A percentile compares a stretch with the other conserved stretches of the same genome.
phyloP scores from a whole-genome alignment of 2,888 invertebrate genomes.

The Stenodema calcarata region DNA sequence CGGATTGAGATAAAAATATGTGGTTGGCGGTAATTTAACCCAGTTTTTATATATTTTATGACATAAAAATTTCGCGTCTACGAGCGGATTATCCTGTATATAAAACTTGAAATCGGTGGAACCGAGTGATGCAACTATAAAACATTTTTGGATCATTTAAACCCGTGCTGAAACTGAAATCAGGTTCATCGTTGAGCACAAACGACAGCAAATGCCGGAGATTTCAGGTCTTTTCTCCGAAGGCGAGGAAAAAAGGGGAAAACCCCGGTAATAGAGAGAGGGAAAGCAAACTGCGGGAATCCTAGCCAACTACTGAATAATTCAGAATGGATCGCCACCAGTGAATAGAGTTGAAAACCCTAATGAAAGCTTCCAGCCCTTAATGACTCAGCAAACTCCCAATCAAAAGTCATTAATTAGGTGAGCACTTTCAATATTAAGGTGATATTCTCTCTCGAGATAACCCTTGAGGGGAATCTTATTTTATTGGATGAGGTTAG shows the following conservation, averaged over 20 bases:
- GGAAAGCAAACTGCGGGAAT: slow-evolving; percentile 31
- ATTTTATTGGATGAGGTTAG: slow-evolving; percentile 15
- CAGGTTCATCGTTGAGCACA: neutral
- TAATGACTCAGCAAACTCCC: slow-evolving; percentile 41
- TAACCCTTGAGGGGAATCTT: slow-evolving; percentile 11
- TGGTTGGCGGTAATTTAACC: no score
- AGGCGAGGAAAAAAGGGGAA: neutral
- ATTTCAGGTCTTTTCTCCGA: neutral
- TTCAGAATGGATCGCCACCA: slow-evolving; percentile 32
- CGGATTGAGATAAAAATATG: no score
- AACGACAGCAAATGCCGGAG: neutral
- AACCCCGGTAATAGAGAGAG: neutral
- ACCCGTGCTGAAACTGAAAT: neutral
- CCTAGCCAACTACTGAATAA: slow-evolving; percentile 40
- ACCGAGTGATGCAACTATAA: no score
- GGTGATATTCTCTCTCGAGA: slow-evolving; percentile 15
- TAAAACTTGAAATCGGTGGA: no score
- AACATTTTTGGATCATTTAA: neutral
- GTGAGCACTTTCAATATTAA: slow-evolving; percentile 40
- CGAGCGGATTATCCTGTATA: no score
- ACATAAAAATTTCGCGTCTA: no score
- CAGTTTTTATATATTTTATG: no score
- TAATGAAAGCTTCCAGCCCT: slow-evolving; percentile 34
- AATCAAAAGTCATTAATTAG: slow-evolving; percentile 45
- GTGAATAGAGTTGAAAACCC: slow-evolving; percentile 39